Conservation (phyloP, 2,888 invertebrate species). For the Aphodius granarius region DNA sequence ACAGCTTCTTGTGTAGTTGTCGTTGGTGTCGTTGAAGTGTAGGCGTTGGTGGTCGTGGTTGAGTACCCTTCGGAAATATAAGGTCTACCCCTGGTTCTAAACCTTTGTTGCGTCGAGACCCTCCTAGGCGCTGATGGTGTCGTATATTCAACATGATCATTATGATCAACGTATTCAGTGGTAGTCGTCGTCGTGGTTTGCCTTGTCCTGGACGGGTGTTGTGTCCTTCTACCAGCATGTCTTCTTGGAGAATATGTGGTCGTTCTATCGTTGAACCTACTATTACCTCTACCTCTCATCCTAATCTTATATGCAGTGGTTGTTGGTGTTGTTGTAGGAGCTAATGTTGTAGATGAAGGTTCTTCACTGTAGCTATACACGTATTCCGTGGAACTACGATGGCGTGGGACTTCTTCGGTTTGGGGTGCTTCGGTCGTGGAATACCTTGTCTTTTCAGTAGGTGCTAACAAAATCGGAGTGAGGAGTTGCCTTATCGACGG, state of each 20-base stretch:
- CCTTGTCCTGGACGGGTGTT: conserved; percentile 28
- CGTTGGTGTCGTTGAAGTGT: neutral
- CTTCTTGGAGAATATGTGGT: conserved; percentile 30
- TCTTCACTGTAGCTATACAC: neutral
- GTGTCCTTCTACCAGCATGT: conserved; percentile 32
- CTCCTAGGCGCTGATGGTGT: conserved; percentile 28
- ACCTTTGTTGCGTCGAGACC: conserved; percentile 39
- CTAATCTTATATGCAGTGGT: conserved; percentile 51
- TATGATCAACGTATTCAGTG: conserved; percentile 5
- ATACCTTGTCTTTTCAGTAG: conserved; percentile 34
- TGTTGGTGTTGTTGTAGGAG: conserved; percentile 47
- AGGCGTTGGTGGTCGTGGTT: neutral
- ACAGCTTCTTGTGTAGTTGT: conserved; percentile 14
- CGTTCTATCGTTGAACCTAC: conserved; percentile 38
- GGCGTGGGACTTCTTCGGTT: conserved; percentile 36
- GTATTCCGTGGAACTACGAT: neutral
- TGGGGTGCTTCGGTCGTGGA: neutral
- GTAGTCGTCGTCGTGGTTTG: conserved; percentile 25
- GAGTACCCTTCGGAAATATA: conserved; percentile 15
- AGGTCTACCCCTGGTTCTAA: conserved; percentile 46
- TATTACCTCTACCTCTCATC: conserved; percentile 56
- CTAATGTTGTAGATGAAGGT: conserved; percentile 1
- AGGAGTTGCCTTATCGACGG: conserved; percentile 49
- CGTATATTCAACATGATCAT: neutral
- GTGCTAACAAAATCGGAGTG: conserved; percentile 46